Evolutionary conservation across 2,888 invertebrate species (phyloP).

Genomic region (Chrysopilus asiliformis): DNA sequence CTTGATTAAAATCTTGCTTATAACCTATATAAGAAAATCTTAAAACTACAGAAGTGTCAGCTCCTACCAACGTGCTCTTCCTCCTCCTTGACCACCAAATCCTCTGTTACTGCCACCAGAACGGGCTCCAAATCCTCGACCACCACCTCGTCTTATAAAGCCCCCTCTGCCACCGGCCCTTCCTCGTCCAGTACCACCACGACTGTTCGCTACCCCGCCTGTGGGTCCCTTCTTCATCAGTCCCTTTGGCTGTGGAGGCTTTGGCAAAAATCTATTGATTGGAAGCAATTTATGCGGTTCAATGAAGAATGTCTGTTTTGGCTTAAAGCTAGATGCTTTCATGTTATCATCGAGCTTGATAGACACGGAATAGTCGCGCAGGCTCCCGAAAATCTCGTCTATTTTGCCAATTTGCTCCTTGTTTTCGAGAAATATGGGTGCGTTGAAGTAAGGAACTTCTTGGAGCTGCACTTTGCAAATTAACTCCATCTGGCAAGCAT

Average conservation of each 20-base stretch:
- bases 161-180: slow-evolving; percentile 34
- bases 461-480: slow-evolving; percentile 85
- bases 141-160: slow-evolving; percentile 23
- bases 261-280: slow-evolving; percentile 71
- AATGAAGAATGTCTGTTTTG: slow-evolving; percentile 75
- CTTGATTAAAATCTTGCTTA: too few relatives aligned
- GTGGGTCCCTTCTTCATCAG: slow-evolving; percentile 24
- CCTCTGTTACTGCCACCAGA: slow-evolving; percentile 19
- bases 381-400: slow-evolving; percentile 95
- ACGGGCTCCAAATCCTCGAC: slow-evolving; percentile 20
- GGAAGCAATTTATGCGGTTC: slow-evolving; percentile 91
- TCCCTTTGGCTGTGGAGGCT: slow-evolving; percentile 52
- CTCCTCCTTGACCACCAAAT: slow-evolving; percentile 18
- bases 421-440: slow-evolving; percentile 90
- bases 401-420: slow-evolving; percentile 97
- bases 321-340: slow-evolving; percentile 80
- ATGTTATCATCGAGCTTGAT: slow-evolving; percentile 86
- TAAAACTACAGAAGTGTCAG: too few relatives aligned
- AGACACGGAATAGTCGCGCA: slow-evolving; percentile 91
- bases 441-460: slow-evolving; percentile 97
- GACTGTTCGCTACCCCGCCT: slow-evolving; percentile 24
- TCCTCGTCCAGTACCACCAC: slow-evolving; percentile 23
- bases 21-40: too few relatives aligned
- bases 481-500: slow-evolving; percentile 86
- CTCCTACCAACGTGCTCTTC: too few relatives aligned